phyloP scores from a whole-genome alignment of 2,797 vertebrate genomes.

The Tinamus major region DNA sequence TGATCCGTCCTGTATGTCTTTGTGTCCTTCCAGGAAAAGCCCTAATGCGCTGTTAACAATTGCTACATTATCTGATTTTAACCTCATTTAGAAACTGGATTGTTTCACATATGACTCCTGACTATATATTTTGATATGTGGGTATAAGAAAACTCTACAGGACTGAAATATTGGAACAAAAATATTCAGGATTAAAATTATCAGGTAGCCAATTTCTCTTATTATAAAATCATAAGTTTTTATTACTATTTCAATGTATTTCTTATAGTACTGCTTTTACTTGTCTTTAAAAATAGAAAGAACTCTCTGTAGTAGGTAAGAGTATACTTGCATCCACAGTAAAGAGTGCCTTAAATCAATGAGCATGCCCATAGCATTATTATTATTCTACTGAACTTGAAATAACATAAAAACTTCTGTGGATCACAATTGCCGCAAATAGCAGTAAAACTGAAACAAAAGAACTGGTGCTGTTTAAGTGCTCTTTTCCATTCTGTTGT shows the following conservation, averaged over 20 bases:
- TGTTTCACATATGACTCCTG: background rate
- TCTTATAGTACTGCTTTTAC: background rate
- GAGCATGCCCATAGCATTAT: background rate
- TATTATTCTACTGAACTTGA: background rate
- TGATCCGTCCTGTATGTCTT: background rate
- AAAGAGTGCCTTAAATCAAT: background rate
- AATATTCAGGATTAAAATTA: background rate
- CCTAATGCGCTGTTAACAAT: conserved; percentile 11
- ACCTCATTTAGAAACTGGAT: background rate
- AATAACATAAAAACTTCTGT: conserved; percentile 15
- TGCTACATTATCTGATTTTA: background rate
- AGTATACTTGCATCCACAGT: background rate
- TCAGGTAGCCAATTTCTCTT: background rate
- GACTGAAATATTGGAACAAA: background rate
- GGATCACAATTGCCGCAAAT: background rate
- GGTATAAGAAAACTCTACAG: background rate
- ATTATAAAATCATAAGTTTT: background rate
- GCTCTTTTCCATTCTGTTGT: background rate
- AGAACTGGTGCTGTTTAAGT: background rate
- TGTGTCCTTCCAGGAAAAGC: background rate
- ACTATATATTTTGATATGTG: background rate
- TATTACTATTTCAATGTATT: background rate
- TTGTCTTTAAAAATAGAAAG: background rate
- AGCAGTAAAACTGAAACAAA: background rate
- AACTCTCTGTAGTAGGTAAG: background rate